Base-by-base conservation (phyloP, 2,113 vertebrate genomes). In the Pseudorasbora parva region DNA sequence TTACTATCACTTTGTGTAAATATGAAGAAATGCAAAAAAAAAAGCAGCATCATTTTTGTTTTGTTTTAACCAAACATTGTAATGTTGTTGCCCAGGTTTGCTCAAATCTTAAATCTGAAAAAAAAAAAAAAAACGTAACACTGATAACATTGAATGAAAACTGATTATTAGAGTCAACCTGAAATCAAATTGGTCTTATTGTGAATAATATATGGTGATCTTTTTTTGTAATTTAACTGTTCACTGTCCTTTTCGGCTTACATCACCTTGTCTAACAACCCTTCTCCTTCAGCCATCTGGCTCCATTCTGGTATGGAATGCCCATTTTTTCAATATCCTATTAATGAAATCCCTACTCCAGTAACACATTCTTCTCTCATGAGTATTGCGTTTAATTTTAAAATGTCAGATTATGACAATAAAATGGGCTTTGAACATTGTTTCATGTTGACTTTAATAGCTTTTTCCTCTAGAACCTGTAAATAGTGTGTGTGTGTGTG, bases 281-380 rank as follows among this genome's bases (percentile, higher is more conserved):
- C 17, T 49, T 73, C 14, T 49, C 23, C n/a, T 73, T 17, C 23
- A 73, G 71, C 71, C 71, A 73, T n/a, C 71, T 73, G 71, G 71
- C 14, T 51, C 6, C 62, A 33, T 66, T 66, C 45, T 23, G 21
- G 12, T 8, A 27, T 9, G 8, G 12, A 51, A 25, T 17, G 41
- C 45, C 21, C 41, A 47, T 74, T 49, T 74, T n/a, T 74, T 17
- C 8, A 49, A 51, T 30, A 30, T 30, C 37, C 54, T 19, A 2
- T 62, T 45, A 45, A 77, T 71, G 4, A 51, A 49, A 25, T 51
- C 41, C 23, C 4, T 23, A 27, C 23, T 23, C 21, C 54, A 37
- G n/a, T n/a, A n/a, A 15, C 21, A 59, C 33, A 21, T 21, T 25
- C 25, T 60, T 78, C 56, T 78, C n/a, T 25, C 0, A 7, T 59